Evolutionary conservation across 2,797 vertebrate genomes (phyloP), one percentile per base, ranked within the genome.

Genomic region (Amazona finschi): DNA sequence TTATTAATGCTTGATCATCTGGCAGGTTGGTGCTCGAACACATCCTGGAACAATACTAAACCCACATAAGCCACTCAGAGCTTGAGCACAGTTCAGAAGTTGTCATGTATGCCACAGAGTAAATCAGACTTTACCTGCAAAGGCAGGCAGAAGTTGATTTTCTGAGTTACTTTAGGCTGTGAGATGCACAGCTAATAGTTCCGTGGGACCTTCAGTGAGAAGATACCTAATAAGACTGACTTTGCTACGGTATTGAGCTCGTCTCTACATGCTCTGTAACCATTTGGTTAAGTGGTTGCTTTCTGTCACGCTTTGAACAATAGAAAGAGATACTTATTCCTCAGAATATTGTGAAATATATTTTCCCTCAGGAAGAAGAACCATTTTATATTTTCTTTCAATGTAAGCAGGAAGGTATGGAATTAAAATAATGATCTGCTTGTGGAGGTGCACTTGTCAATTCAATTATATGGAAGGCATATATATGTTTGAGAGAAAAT

Each of bases 1-100:
- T 94, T 95, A 90, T 92, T 95, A 95, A 94, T 96, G 89, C 89
- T 52, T 80, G 70, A 93, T 95, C 80, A 83, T 90, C 67, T 94
- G 96, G 47, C 81, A 96, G 77, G 76, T 52, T 96, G 89, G 81
- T 1, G 0, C 82, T 94, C 12, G 2, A 87, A 74, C 50, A 79
- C 0, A 0, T 93, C 57, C 80, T 92, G 71, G 49, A 94, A 87
- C 67, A 83, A 22, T 22, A 30, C 72, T 91, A 79, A 90, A 90
- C 43, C 33, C 31, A 11, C 14, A 15, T 91, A 86, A 93, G 24
- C 57, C 33, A 20, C 89, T 89, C 0, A 0, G 60, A 79, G 53
- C 9, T 36, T 66, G 73, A 86, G 38, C 75, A 66, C 43, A 41
- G 61, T 88, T 94, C 44, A 72, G 90, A 93, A 24, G 27, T 82